Conservation (phyloP, 2,797 vertebrate species). For the Onychomys torridus region DNA sequence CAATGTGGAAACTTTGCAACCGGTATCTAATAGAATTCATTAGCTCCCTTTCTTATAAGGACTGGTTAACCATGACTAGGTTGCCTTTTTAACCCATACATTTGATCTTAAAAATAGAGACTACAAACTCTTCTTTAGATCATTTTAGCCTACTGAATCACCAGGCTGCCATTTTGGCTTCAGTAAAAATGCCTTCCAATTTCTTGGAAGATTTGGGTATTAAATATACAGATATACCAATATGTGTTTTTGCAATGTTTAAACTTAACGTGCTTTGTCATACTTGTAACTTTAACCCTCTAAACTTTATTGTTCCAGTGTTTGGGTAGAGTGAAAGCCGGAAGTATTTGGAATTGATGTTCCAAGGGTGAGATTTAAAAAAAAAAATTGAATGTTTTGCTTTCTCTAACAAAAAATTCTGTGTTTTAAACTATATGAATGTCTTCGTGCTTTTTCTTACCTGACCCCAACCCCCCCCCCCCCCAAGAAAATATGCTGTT, state of each 20-base stretch:
- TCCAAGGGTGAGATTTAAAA: conserved; percentile 23
- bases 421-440: background rate
- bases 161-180: conserved; percentile 82
- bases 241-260: conserved; percentile 23
- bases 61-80: background rate
- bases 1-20: conserved; percentile 61
- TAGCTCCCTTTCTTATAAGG: conserved; percentile 34
- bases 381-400: background rate
- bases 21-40: conserved; percentile 33
- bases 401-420: conserved; percentile 49
- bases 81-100: conserved; percentile 25
- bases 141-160: conserved; percentile 52
- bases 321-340: conserved; percentile 35
- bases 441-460: background rate
- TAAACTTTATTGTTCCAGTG: conserved; percentile 49
- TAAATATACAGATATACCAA: background rate
- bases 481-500: background rate
- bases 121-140: conserved; percentile 53
- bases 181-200: conserved; percentile 51
- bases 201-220: conserved; percentile 44
- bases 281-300: conserved; percentile 48
- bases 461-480: background rate
- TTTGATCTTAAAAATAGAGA: conserved; percentile 74
- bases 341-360: conserved; percentile 59
- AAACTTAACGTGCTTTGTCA: conserved; percentile 44